Percentiles rank a stretch among this genome's conserved stretches.
phyloP scores from a whole-genome alignment of 2,888 invertebrate genomes.

The Ephialtes manifestator region DNA sequence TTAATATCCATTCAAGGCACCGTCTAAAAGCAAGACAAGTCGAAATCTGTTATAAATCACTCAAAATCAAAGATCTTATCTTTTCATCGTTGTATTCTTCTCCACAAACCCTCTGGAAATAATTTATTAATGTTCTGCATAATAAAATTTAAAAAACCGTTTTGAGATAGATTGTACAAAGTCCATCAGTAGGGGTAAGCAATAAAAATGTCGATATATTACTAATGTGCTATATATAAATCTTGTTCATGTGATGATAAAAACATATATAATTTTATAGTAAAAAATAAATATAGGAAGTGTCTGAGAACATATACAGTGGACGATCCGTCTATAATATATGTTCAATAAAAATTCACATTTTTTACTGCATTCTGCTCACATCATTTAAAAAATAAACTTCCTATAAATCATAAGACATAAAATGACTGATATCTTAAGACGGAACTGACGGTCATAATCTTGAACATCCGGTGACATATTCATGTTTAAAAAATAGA shows the following conservation, averaged over 20 bases:
- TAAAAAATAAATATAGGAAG: background rate
- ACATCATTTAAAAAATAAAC: too few relatives aligned
- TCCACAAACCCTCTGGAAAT: background rate
- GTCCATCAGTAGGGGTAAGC: background rate
- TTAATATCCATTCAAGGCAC: background rate
- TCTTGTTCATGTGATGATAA: background rate
- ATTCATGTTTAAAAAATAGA: too few relatives aligned
- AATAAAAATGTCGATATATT: background rate
- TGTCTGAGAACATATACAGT: too few relatives aligned
- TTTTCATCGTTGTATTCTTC: background rate
- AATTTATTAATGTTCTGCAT: background rate
- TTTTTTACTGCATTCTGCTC: too few relatives aligned
- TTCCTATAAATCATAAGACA: too few relatives aligned
- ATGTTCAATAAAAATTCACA: too few relatives aligned
- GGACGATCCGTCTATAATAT: too few relatives aligned
- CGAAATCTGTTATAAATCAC: background rate
- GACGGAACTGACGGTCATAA: too few relatives aligned
- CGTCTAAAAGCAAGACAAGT: background rate
- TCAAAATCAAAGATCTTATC: background rate
- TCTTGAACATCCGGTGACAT: too few relatives aligned
- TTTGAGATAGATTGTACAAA: background rate
- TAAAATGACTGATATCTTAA: too few relatives aligned
- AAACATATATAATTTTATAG: background rate
- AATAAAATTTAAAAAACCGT: background rate
- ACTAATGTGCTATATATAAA: background rate